Conservation (phyloP, 2,113 vertebrate genomes). For the Odobenus rosmarus region DNA sequence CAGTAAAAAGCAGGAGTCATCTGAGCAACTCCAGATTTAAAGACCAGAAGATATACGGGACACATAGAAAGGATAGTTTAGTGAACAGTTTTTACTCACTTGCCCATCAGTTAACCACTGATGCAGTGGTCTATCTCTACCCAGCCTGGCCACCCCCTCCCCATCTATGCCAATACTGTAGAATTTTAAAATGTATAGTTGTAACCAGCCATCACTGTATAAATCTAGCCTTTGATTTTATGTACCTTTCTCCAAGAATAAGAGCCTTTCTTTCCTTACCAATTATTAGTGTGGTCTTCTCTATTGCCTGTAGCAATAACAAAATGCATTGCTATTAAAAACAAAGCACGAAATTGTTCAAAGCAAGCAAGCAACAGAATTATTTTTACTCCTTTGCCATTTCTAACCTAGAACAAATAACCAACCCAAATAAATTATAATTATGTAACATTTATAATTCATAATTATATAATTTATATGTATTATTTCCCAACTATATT, state of each 20-base stretch:
- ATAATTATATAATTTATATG: background rate
- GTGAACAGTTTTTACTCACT: background rate
- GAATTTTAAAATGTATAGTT: background rate
- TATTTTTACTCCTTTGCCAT: background rate
- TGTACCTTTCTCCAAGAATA: constrained; percentile 2
- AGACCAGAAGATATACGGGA: background rate
- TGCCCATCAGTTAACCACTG: background rate
- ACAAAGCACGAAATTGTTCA: background rate
- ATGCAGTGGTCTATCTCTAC: background rate
- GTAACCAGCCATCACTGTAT: background rate
- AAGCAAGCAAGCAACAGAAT: background rate
- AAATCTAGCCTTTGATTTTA: constrained; percentile 34
- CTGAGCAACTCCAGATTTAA: background rate
- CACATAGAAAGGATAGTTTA: background rate
- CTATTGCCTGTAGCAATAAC: background rate
- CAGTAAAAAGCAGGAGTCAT: background rate
- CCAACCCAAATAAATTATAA: background rate
- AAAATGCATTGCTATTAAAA: background rate
- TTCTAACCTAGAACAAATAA: constrained; percentile 2
- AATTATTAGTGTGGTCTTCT: background rate
- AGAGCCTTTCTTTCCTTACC: background rate
- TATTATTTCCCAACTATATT: background rate
- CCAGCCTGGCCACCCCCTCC: background rate
- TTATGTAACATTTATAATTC: background rate
- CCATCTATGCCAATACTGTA: background rate